Percentiles rank a stretch among this genome's conserved stretches.
phyloP scores from a whole-genome alignment of 2,113 vertebrate species.

The Tricholaema leucomelas region DNA sequence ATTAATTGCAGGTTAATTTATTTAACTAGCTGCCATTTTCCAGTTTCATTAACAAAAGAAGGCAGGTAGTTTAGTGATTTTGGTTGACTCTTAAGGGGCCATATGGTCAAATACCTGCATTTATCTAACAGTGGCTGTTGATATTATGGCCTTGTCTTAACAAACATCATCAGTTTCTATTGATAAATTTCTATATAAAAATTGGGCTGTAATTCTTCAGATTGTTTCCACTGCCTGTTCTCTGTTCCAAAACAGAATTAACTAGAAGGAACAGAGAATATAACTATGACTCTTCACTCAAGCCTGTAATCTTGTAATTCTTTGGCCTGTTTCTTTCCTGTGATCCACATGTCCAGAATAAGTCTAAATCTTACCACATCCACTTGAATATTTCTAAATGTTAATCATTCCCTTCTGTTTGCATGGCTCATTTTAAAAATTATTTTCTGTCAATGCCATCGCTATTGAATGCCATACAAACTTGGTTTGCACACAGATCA shows the following conservation, averaged over 20 bases:
- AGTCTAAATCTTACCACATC: neutral
- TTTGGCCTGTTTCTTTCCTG: neutral
- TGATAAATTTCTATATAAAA: neutral
- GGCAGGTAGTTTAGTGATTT: neutral
- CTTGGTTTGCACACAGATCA: neutral
- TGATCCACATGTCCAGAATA: neutral
- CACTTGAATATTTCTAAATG: neutral
- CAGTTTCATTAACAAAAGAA: neutral
- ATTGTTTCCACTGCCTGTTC: neutral
- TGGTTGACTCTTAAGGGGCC: neutral
- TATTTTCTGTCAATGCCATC: neutral
- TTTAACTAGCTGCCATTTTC: neutral
- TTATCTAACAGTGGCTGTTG: neutral
- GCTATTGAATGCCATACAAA: neutral
- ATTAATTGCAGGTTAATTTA: neutral
- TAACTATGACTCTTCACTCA: neutral
- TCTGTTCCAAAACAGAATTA: neutral
- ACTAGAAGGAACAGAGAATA: neutral
- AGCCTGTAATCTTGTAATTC: neutral
- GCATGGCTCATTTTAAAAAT: fast-evolving
- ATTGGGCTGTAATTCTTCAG: neutral
- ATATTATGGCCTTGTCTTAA: fast-evolving
- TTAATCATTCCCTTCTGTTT: neutral
- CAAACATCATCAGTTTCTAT: neutral
- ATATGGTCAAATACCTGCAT: neutral